Evolutionary conservation across 2,797 vertebrate genomes (phyloP).

Genomic region (Taeniopygia guttata): DNA sequence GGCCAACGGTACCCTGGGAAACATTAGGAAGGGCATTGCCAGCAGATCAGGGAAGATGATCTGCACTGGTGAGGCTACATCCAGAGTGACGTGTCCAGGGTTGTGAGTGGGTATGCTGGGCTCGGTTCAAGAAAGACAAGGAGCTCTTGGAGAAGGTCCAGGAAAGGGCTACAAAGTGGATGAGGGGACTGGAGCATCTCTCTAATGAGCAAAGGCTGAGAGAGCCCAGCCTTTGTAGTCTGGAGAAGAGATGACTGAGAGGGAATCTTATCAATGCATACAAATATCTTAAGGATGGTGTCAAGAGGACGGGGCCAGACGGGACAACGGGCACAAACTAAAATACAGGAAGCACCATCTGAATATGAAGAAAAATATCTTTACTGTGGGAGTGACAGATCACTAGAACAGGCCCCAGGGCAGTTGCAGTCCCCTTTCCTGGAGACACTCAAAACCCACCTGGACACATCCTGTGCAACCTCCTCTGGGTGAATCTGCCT

Average conservation of each 20-base stretch:
- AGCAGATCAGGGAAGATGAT: neutral
- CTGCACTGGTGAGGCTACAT: neutral
- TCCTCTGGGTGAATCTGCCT: neutral
- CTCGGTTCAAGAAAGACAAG: neutral
- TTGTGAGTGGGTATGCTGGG: neutral
- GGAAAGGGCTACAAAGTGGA: neutral
- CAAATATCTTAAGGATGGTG: neutral
- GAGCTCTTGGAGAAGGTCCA: neutral
- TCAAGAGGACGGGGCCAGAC: neutral
- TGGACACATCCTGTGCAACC: neutral
- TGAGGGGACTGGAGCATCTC: neutral
- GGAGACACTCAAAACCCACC: neutral
- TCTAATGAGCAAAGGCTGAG: neutral
- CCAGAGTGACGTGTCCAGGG: accelerated
- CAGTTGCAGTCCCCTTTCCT: neutral
- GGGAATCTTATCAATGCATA: neutral
- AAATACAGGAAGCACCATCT: neutral
- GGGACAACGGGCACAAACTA: neutral
- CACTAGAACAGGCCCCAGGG: neutral
- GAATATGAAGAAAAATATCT: neutral
- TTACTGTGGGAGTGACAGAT: neutral
- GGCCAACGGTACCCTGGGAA: neutral
- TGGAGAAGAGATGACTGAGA: neutral
- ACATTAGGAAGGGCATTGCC: neutral
- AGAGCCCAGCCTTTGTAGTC: neutral